These are phyloP conservation scores for Rhea pennata DNA, from an alignment of 2,113 vertebrate genomes.

Conservation along the genomic window DNA sequence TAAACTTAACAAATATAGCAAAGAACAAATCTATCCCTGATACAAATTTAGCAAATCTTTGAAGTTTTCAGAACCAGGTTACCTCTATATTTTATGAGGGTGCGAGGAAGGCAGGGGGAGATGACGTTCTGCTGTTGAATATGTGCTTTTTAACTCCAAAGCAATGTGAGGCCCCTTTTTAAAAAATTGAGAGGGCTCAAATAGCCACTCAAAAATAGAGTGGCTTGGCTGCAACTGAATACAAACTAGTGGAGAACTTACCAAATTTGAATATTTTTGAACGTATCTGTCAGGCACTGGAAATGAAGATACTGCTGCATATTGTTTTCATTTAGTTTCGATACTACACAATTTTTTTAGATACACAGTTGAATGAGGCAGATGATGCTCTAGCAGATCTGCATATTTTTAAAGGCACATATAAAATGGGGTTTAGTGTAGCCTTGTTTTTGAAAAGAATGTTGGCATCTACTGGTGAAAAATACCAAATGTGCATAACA, in stretches of 20 bases:
- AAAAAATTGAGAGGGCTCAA: neutral
- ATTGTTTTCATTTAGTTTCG: neutral
- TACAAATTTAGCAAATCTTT: neutral
- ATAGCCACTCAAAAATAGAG: too few relatives aligned
- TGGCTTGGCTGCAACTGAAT: neutral
- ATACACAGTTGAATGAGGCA: neutral
- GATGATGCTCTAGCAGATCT: neutral
- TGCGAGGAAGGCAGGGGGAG: neutral
- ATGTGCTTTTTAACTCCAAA: neutral
- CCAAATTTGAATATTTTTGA: neutral
- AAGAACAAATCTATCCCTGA: rapidly evolving
- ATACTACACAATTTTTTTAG: neutral
- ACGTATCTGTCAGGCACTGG: neutral
- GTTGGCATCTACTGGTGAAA: neutral
- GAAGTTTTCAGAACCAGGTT: neutral
- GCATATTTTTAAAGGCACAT: neutral
- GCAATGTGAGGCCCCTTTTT: neutral
- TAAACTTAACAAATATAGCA: neutral
- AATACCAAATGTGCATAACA: neutral
- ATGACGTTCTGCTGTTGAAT: neutral
- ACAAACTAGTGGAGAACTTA: neutral
- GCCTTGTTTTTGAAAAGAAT: neutral
- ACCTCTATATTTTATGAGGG: neutral
- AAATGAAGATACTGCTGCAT: neutral
- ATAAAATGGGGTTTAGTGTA: neutral